Evolutionary conservation across 2,888 invertebrate genomes (phyloP).

Genomic region (Monochamus alternatus): DNA sequence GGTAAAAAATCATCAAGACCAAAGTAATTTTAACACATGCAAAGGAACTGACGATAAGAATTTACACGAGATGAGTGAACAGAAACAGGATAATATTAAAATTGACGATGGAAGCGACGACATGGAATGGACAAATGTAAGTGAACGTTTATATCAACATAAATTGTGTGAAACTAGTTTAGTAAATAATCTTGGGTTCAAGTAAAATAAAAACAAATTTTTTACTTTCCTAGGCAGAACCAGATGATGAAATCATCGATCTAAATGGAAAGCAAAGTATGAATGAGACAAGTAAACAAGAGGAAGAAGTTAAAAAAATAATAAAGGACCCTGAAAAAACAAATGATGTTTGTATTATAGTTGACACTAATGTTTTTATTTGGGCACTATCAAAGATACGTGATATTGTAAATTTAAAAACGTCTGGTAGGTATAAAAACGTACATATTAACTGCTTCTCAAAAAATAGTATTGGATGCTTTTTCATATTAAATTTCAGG

Average conservation of each 20-base stretch:
- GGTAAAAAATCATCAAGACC: slow-evolving; percentile 42
- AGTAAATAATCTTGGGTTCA: too few species aligned
- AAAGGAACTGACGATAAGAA: neutral
- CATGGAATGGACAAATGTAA: slow-evolving; percentile 56
- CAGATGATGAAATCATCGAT: slow-evolving; percentile 32
- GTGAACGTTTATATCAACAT: slow-evolving; percentile 7
- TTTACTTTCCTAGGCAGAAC: slow-evolving; percentile 44
- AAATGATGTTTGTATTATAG: slow-evolving; percentile 66
- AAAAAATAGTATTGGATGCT: neutral
- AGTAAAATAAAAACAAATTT: too few species aligned
- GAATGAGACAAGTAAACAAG: neutral
- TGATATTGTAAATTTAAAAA: slow-evolving; percentile 61
- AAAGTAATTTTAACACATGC: neutral
- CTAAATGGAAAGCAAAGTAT: neutral
- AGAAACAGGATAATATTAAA: slow-evolving; percentile 18
- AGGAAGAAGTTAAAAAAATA: neutral
- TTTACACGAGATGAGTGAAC: slow-evolving; percentile 6
- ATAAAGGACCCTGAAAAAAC: slow-evolving; percentile 40
- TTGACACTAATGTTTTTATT: slow-evolving; percentile 73
- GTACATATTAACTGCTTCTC: neutral
- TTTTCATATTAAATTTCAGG: slow-evolving; percentile 54
- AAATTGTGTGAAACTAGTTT: too few species aligned
- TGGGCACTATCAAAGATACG: slow-evolving; percentile 68
- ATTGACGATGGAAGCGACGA: slow-evolving; percentile 40
- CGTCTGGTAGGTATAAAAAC: slow-evolving; percentile 46